Evolutionary conservation across 92 coral and sea anemone genomes (phyloP).

Genomic region (Parazoanthus swiftii): DNA sequence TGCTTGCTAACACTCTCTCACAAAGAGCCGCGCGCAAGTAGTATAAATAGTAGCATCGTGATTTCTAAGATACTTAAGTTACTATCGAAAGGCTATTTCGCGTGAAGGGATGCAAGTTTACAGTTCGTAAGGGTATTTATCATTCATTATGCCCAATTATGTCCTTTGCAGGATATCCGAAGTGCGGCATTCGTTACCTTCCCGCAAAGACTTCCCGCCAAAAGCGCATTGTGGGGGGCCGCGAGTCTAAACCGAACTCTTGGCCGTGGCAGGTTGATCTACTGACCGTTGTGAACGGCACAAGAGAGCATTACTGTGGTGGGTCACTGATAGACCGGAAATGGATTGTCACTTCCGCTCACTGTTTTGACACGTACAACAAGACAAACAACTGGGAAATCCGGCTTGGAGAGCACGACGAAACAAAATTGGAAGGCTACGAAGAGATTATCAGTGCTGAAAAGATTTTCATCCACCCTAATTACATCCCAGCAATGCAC

Average conservation of each 20-base stretch:
- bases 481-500: conserved; percentile 22
- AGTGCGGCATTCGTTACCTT: conserved; percentile 60
- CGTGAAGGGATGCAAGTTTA: not conserved
- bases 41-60: no score
- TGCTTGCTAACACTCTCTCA: no score
- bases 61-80: no score
- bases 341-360: conserved; percentile 92
- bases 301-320: conserved; percentile 76
- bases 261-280: conserved; percentile 58
- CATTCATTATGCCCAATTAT: not conserved
- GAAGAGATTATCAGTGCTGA: conserved; percentile 64
- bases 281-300: conserved; percentile 48
- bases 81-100: not conserved
- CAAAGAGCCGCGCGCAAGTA: not conserved
- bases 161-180: conserved; percentile 45
- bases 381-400: conserved; percentile 59
- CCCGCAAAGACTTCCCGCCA: conserved; percentile 41
- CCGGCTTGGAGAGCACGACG: conserved; percentile 74
- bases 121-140: not conserved
- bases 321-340: conserved; percentile 80
- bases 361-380: conserved; percentile 69
- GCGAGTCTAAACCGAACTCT: conserved; percentile 41
- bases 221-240: conserved; percentile 53
- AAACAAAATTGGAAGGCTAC: conserved; percentile 55
- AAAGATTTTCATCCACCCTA: conserved; percentile 55